Base-by-base conservation (phyloP, 2,113 vertebrate species). In the zebrafish (Danio rerio) region DNA sequence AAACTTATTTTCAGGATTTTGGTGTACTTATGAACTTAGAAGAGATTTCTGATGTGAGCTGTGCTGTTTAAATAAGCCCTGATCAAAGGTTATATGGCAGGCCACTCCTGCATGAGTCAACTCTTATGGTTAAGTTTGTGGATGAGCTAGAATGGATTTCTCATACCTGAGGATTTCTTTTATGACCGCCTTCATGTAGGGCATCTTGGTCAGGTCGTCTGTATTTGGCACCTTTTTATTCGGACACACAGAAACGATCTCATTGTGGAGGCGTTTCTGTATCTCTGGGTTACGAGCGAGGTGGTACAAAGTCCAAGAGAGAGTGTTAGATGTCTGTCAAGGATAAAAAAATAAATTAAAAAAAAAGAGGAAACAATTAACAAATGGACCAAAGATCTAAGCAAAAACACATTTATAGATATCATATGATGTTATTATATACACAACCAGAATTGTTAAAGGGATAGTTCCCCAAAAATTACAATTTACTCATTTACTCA, bases 321-420 rank as follows among this genome's bases (percentile, higher is more conserved):
- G 52, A 2, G 94, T 95, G 91, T 95, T 95, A 49, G 94, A 95
- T 0, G 94, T 95, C 94, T 95, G 85, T 4, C 21, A 69, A 18
- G 63, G n/a, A 69, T n/a, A 78, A 8, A 65, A n/a, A n/a, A n/a
- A n/a, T n/a, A n/a, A n/a, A n/a, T n/a, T n/a, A n/a, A n/a, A n/a
- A n/a, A 13, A 50, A n/a, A 9, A 20, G 20, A 12, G 12, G 49
- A 50, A 81, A 31, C 3, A 31, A 31, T 31, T 31, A 31, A 2
- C 31, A 31, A 31, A 31, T 31, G 1, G 20, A 20, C 5, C n/a
- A 62, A 16, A 62, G 10, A 55, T 55, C 45, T 72, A 61, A 45
- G 13, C 11, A 7, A 13, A 45, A 31, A 47, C 18, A 16, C 42
- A 61, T 18, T 40, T 6, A 58, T 7, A 43, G 31, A 56, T n/a